Evolutionary conservation across 2,113 vertebrate species (phyloP).

Genomic region (Cavia aperea): DNA sequence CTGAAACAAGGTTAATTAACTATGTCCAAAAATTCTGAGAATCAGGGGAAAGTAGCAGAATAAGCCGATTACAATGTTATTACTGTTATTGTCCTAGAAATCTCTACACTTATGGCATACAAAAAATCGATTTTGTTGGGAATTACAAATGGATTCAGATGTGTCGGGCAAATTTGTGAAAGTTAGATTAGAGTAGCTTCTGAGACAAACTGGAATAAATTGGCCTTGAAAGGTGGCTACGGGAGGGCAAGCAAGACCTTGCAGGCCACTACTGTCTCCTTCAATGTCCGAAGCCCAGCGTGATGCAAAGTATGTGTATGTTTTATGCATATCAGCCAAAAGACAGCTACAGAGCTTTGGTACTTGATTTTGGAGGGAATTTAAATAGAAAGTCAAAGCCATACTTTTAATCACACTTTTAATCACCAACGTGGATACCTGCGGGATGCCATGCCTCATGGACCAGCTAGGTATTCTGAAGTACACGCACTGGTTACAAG

Average conservation of each 20-base stretch:
- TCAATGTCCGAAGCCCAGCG: neutral
- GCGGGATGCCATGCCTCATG: neutral
- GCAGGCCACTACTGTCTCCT: neutral
- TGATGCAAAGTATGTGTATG: neutral
- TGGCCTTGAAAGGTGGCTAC: neutral
- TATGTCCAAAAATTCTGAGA: constrained; percentile 29
- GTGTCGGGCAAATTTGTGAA: constrained; percentile 21
- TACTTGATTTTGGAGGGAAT: neutral
- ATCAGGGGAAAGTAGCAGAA: neutral
- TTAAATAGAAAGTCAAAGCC: neutral
- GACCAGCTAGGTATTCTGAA: neutral
- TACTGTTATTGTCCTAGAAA: neutral
- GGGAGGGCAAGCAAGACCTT: neutral
- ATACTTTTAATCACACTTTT: neutral
- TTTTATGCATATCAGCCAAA: neutral
- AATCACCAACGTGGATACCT: neutral
- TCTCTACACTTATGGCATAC: constrained; percentile 4
- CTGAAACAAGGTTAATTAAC: constrained; percentile 1
- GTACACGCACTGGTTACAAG: neutral
- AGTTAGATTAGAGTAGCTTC: neutral
- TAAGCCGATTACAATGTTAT: neutral
- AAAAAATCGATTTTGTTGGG: neutral
- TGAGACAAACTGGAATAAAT: neutral
- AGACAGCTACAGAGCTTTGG: neutral
- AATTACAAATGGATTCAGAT: constrained; percentile 26